A percentile compares a stretch with the other conserved stretches of the same genome.
These are phyloP conservation scores for Nephrotoma appendiculata DNA, from an alignment of 2,888 invertebrate genomes.

Conservation along the genomic window DNA sequence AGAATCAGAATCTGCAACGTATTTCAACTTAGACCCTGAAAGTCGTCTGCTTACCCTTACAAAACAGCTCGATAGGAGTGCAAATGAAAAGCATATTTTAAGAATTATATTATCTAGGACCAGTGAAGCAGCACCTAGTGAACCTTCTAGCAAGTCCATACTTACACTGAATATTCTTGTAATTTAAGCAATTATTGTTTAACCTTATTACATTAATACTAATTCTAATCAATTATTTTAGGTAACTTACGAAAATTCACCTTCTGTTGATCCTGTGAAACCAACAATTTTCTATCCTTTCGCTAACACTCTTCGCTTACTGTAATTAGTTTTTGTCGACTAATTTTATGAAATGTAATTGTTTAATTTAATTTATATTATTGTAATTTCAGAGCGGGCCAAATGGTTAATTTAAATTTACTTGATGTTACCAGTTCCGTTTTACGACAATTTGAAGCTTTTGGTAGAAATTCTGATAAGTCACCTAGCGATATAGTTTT, in stretches of 20 bases:
- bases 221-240: background rate
- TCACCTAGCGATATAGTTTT: background rate
- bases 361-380: background rate
- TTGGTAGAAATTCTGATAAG: background rate
- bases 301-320: background rate
- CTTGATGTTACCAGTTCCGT: background rate
- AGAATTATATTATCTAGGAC: slow-evolving; percentile 37
- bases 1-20: slow-evolving; percentile 11
- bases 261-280: background rate
- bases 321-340: background rate
- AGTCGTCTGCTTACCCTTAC: slow-evolving; percentile 29
- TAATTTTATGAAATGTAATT: background rate
- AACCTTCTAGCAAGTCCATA: slow-evolving; percentile 12
- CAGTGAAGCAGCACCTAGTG: slow-evolving; percentile 18
- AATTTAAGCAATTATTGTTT: slow-evolving; percentile 10
- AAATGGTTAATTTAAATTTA: background rate
- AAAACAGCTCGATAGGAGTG: slow-evolving; percentile 34
- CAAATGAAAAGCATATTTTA: slow-evolving; percentile 28
- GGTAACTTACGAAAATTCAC: background rate
- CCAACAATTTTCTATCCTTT: background rate
- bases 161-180: slow-evolving; percentile 37
- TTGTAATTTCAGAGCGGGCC: background rate
- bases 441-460: background rate
- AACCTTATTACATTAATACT: background rate
- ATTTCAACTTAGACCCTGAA: slow-evolving; percentile 24